These are phyloP conservation scores for Martes flavigula DNA, from an alignment of 2,797 vertebrate species.

Conservation along the genomic window DNA sequence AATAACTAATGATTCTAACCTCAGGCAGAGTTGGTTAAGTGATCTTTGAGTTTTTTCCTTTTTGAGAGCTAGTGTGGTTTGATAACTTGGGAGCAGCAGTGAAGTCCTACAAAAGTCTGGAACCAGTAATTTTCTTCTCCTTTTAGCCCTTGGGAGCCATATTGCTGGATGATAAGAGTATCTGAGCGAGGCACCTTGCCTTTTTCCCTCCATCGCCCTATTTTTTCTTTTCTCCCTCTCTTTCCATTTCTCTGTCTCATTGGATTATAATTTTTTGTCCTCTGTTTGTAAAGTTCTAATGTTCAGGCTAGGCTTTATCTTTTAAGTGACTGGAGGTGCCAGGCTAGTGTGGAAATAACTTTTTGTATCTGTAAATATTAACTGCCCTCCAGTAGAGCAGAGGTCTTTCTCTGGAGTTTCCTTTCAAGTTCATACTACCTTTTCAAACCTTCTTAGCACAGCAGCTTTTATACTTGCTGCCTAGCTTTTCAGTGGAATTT, in stretches of 20 bases:
- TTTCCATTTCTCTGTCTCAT: too few relatives aligned
- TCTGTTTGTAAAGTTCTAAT: background rate
- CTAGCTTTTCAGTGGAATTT: background rate
- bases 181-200: background rate
- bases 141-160: background rate
- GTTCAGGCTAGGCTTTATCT: background rate
- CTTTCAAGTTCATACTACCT: conserved; percentile 27
- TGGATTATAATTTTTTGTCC: too few relatives aligned
- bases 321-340: background rate
- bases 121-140: background rate
- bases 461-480: background rate
- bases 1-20: background rate
- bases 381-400: background rate
- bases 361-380: background rate
- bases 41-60: background rate
- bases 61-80: conserved; percentile 1
- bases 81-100: background rate
- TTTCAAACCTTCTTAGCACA: background rate
- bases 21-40: background rate
- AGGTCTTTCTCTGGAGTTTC: background rate
- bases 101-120: background rate
- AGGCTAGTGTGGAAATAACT: background rate
- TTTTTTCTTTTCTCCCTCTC: background rate
- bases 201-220: background rate
- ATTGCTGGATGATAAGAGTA: background rate